Base-by-base conservation (phyloP, 1,140 invertebrate genomes). In the Drosophila baimaii region DNA sequence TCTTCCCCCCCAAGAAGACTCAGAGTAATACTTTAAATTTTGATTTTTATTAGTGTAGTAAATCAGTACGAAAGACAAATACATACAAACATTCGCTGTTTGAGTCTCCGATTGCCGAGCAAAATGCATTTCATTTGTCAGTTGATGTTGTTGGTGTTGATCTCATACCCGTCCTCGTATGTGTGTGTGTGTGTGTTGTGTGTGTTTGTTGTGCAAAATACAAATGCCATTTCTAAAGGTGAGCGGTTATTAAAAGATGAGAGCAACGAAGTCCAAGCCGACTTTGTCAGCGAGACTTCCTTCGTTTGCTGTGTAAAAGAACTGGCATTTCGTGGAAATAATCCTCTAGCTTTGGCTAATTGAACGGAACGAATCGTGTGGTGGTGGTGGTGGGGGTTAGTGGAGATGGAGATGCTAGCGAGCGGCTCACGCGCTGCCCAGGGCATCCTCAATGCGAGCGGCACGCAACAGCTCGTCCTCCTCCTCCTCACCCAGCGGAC, bases 361-460 rank as follows among this genome's bases (percentile, higher is more conserved):
- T 33, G n/a, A 64, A 61, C 19, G 19, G 29, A 59, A 13, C 12
- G 35, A 23, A 25, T 39, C 43, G 29, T 29, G 58, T 29, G 58
- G 29, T 56, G 54, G 17, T 31, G 15, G 46, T 27, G 57, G 3
- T 54, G 23, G 15, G 64, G 68, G 13, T 35, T 46, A 3, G 5
- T 33, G 41, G 27, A 0, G 25, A 17, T 17, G 46, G 10, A 13
- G n/a, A 3, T 15, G 7, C 5, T 12, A 0, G 31, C 6, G 4
- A n/a, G 10, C 1, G 21, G 25, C 43, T 84, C 68, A 84, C 68
- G 77, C 39, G 2, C 69, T 61, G 17, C 70, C 59, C 19, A 77
- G 2, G 0, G 41, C 76, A 19, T 76, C 75, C 46, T 81, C 79
- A 27, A 85, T 79, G 58, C 47, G 70, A 1, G 31, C 46, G 7